Evolutionary conservation across 2,113 vertebrate species (phyloP), one percentile per base, ranked within the genome.

Genomic region (Rhegmatorhina hoffmannsi): DNA sequence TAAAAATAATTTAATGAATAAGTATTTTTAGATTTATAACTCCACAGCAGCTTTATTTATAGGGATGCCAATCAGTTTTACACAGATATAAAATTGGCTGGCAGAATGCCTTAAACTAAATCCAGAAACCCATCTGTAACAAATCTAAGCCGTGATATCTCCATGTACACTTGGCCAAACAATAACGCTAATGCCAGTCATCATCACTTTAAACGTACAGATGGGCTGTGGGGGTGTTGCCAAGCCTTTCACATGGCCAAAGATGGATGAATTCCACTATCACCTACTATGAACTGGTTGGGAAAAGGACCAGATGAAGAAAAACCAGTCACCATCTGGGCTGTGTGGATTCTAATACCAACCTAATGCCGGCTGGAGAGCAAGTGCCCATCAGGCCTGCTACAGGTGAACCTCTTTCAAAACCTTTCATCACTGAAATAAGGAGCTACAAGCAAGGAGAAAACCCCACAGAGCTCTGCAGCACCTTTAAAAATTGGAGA

Each of bases 21-120:
- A 95, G 91, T 89, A 95, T 96, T 95, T 97, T 95, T 96, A 96
- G 92, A 91, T 95, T 93, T 88, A 90, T 92, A 91, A 95, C 80
- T 55, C 49, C 75, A 34, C 87, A 95, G 95, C 91, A 95, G 91
- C 72, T 92, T 95, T 95, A 96, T 95, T 97, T 96, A 96, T 91
- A 96, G 91, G 20, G 38, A 91, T 93, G 95, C 94, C 95, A 95
- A 96, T 97, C 93, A 96, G 59, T 95, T 94, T 92, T 93, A 93
- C 81, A 89, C 70, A 26, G 87, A 96, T 91, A 95, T 55, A 94
- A 96, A 96, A 95, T 1, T 76, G 84, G 89, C 91, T 96, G 95
- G 94, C 93, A 95, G 82, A 70, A 79, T 63, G 93, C 93, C 96
- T 92, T 18, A 63, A 89, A 78, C 92, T 95, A 84, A 84, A 96